Evolutionary conservation across 2,888 invertebrate genomes (phyloP), one percentile per base, ranked within the genome.

Genomic region (Ennomos fuscantarius): DNA sequence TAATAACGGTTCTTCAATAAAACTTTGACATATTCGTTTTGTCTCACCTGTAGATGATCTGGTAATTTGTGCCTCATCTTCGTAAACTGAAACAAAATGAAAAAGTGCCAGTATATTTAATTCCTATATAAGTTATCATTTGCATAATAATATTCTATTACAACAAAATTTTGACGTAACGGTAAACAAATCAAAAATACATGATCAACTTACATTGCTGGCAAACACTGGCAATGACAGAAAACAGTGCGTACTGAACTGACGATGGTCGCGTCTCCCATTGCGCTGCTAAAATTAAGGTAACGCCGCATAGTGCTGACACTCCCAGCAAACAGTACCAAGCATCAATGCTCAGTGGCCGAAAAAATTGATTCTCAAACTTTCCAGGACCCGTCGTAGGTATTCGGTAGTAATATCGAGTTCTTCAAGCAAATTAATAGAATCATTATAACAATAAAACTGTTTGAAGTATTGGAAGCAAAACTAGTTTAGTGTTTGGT

Each of bases 351-450:
- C 87, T 82, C 5, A 93, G 75, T 0, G 93, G 93, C 54, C 85
- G 84, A 0, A 93, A 68, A 52, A 93, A 93, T 62, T 92, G 86
- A 61, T 89, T 88, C 66, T 89, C 86, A 11, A 78, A 82, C 55
- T 84, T 88, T 15, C 89, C 89, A 31, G 83, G 69, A 0, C 89
- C 89, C 2, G 66, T 60, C 0, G 84, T 81, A 39, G 86, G 84
- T 10, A 89, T 89, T 2, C 82, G 75, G 58, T 88, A 88, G 70
- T 75, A 88, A 44, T 82, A 89, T 50, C 77, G 76, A 1, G 84
- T 84, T 66, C 89, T 89, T 66, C 1, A 80, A 79, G 24, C 24
- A 24, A 24, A 24, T 6, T 24, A 24, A 2, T n/a, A 12, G 3
- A 11, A 9, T 9, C 8, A 8, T 2, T 31, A 10, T 13, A 31